Evolutionary conservation across 2,113 vertebrate genomes (phyloP), one percentile per base, ranked within the genome.

Genomic region (Dipodomys spectabilis): DNA sequence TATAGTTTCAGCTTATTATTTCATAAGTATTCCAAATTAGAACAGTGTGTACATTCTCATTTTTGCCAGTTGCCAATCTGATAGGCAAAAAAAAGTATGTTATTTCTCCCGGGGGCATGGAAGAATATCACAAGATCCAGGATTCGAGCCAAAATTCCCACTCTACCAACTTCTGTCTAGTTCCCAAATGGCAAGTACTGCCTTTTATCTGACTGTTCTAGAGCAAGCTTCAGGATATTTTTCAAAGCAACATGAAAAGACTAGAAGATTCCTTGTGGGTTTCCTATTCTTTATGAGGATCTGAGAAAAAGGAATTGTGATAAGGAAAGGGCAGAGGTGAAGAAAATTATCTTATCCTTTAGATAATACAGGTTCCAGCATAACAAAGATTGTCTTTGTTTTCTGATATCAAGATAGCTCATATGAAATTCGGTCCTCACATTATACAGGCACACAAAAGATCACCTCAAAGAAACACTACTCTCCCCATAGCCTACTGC

Each of bases 241-340:
- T 86, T 82, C 75, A 88, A 86, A 89, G 67, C 84, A 86, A 80
- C 45, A 77, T 81, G 23, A 81, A 68, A 92, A 69, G 78, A 25
- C 18, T 35, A 60, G 77, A 72, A 85, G 53, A 1, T 80, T 94
- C 32, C 32, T 35, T 69, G 1, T 44, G 53, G 62, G 67, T 6
- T 84, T 67, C 77, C 82, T 35, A 6, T 68, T 35, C 35, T 71
- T 23, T 39, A 64, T 57, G 53, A 57, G 8, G 75, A 12, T 35
- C n/a, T 27, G 16, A 74, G n/a, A 32, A 85, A 16, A 87, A 44
- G 72, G n/a, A 39, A 53, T 44, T 57, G 73, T 53, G 28, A 35
- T 85, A 79, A 77, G 69, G 53, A 87, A 92, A 57, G 39, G 39
- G 39, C 39, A 86, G n/a, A 64, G 79, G 30, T 81, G 35, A 78